Conservation (phyloP, 2,113 vertebrate species). For the Agelaius tricolor region DNA sequence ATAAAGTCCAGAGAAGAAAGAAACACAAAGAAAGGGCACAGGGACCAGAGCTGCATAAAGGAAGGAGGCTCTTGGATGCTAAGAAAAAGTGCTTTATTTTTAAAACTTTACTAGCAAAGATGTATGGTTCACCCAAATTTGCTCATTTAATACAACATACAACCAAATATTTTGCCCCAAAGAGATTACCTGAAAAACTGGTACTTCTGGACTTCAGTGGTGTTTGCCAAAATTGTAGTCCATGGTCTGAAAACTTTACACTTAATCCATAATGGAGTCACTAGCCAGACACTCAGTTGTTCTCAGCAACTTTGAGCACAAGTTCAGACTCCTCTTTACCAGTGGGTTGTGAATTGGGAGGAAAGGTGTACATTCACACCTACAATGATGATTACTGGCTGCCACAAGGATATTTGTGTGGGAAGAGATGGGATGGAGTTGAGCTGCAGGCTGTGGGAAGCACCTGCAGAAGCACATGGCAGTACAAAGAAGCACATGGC, state of each 20-base stretch:
- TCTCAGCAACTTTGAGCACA: background rate
- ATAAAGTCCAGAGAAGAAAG: background rate
- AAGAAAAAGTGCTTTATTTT: background rate
- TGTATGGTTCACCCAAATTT: background rate
- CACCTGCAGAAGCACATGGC: background rate
- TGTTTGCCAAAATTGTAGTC: background rate
- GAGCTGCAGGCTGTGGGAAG: background rate
- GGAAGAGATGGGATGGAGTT: background rate
- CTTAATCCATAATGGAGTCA: background rate
- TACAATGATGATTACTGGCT: background rate
- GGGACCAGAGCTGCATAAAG: background rate
- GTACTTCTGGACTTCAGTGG: background rate
- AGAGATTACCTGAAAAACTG: background rate
- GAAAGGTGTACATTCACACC: background rate
- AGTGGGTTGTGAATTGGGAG: background rate
- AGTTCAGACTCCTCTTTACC: background rate
- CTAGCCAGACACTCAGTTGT: background rate
- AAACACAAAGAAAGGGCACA: background rate
- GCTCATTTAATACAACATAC: background rate
- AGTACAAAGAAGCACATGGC: background rate
- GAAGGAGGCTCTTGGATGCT: background rate
- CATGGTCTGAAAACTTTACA: background rate
- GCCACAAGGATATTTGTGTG: background rate
- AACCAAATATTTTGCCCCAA: background rate
- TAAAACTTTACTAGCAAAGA: background rate